A percentile compares a stretch with the other conserved stretches of the same genome.
These are phyloP conservation scores for Toxotes chatareus DNA, from an alignment of 2,113 vertebrate genomes.

Conservation along the genomic window DNA sequence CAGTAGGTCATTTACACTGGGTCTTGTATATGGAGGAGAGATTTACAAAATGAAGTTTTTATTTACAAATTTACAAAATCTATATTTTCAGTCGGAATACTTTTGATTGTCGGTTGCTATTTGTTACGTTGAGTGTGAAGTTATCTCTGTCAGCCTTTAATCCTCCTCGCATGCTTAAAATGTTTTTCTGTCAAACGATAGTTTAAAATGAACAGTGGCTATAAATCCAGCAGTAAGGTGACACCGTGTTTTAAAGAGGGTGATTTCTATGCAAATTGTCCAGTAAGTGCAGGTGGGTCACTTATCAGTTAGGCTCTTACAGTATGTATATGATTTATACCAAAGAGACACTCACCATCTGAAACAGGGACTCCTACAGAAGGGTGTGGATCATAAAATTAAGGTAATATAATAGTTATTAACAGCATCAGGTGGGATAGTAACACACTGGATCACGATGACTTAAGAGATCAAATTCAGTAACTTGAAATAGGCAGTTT, in stretches of 20 bases:
- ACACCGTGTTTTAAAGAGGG: not conserved
- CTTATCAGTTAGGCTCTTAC: not conserved
- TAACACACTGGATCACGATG: not conserved
- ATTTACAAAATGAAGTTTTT: not conserved
- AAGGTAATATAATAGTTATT: not conserved
- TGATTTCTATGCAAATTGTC: constrained; percentile 18
- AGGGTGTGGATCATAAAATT: not conserved
- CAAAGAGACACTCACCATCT: constrained; percentile 9
- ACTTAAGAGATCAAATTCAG: not conserved
- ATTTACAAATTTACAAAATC: too few relatives aligned
- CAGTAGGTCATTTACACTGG: not conserved
- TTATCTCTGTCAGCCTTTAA: not conserved
- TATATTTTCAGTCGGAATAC: not conserved
- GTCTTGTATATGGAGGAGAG: not conserved
- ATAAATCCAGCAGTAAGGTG: not conserved
- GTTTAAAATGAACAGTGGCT: not conserved
- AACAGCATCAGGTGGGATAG: not conserved
- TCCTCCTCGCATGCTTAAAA: not conserved
- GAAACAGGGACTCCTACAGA: not conserved
- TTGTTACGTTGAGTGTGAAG: not conserved
- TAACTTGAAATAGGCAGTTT: constrained; percentile 2
- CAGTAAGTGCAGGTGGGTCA: not conserved
- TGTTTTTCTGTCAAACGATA: not conserved
- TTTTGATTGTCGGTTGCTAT: not conserved
- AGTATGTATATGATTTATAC: not conserved